Evolutionary conservation across 1,140 invertebrate species (phyloP).

Genomic region (Atta texana): DNA sequence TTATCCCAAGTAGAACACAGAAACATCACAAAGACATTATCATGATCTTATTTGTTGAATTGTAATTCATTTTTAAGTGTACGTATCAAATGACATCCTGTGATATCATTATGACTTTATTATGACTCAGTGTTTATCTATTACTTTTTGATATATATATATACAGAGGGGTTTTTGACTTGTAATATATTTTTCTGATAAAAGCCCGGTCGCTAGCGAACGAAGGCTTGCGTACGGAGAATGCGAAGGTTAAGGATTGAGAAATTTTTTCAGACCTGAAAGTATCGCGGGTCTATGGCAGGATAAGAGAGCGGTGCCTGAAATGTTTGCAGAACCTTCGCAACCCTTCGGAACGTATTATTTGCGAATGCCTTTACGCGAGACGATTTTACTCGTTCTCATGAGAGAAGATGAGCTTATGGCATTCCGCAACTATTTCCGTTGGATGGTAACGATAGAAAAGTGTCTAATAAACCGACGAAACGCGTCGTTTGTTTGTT

Average conservation of each 20-base stretch:
- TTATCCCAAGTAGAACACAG: neutral
- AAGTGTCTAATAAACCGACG: slow-evolving; percentile 68
- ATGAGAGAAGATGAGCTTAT: slow-evolving; percentile 71
- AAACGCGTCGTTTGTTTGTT: slow-evolving; percentile 21
- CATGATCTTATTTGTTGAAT: too few relatives aligned
- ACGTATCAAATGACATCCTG: too few relatives aligned
- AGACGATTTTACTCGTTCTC: slow-evolving; percentile 68
- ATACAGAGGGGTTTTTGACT: neutral
- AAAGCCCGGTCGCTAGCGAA: neutral
- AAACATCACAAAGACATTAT: too few relatives aligned
- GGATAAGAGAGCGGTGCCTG: slow-evolving; percentile 71
- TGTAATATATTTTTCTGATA: slow-evolving; percentile 8
- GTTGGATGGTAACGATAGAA: slow-evolving; percentile 57
- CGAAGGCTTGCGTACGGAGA: slow-evolving; percentile 30
- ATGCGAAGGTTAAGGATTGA: slow-evolving; percentile 33
- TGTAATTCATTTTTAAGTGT: too few relatives aligned
- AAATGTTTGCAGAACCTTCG: slow-evolving; percentile 74
- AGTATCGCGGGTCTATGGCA: slow-evolving; percentile 53
- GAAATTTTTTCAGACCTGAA: slow-evolving; percentile 60
- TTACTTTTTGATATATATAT: neutral
- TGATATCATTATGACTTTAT: too few relatives aligned
- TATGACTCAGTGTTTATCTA: too few relatives aligned
- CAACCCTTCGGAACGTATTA: slow-evolving; percentile 73
- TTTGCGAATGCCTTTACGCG: slow-evolving; percentile 75
- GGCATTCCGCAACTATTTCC: slow-evolving; percentile 68